Percentiles rank a stretch among this genome's conserved stretches.
phyloP scores from a whole-genome alignment of 2,797 vertebrate genomes.

The Mus minutoides region DNA sequence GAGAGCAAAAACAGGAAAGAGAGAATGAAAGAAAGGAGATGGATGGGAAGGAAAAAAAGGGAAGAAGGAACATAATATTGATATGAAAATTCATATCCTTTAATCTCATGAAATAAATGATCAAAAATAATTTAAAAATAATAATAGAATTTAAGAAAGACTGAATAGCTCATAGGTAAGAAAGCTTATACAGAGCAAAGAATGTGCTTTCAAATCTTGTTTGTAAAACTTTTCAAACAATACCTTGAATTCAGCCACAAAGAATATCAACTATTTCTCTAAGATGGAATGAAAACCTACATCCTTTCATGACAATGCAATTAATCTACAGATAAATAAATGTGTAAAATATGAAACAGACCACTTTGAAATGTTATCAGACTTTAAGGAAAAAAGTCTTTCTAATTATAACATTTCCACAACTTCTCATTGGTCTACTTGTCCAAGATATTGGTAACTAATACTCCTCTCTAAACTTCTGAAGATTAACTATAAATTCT shows the following conservation, averaged over 20 bases:
- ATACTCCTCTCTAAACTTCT: background rate
- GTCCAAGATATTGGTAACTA: background rate
- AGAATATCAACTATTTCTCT: background rate
- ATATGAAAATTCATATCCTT: background rate
- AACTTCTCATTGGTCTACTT: background rate
- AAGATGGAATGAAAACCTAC: background rate
- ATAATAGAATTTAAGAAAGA: background rate
- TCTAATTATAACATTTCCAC: background rate
- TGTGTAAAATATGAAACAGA: background rate
- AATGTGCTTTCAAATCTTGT: background rate
- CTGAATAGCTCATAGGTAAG: background rate
- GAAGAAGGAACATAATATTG: background rate
- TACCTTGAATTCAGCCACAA: background rate
- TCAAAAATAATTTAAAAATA: background rate
- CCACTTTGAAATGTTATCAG: background rate
- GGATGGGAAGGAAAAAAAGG: no score
- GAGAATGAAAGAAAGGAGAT: background rate
- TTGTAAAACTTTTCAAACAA: constrained; percentile 14
- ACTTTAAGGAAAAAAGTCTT: background rate
- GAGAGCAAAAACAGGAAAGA: background rate
- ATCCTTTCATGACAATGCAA: background rate
- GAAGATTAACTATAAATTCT: background rate
- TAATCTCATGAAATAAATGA: background rate
- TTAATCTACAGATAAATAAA: constrained; percentile 18
- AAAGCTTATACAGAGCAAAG: background rate